phyloP scores from a whole-genome alignment of 2,113 vertebrate species.

The Menura novaehollandiae region DNA sequence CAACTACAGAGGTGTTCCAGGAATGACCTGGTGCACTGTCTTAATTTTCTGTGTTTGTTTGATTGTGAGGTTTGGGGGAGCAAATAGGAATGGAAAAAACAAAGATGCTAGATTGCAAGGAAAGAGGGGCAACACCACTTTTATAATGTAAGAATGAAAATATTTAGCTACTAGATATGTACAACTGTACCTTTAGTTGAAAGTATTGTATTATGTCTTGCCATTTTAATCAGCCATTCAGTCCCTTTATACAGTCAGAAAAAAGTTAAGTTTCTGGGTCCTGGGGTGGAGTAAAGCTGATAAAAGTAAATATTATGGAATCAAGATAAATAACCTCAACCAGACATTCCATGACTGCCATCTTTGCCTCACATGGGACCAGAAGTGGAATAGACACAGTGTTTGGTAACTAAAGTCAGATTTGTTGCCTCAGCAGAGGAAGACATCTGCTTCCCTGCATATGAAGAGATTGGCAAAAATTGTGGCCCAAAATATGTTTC shows the following conservation, averaged over 20 bases:
- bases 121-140: neutral
- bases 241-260: neutral
- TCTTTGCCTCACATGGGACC: neutral
- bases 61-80: neutral
- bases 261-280: neutral
- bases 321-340: neutral
- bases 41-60: neutral
- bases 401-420: neutral
- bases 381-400: neutral
- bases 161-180: neutral
- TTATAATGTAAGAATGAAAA: neutral
- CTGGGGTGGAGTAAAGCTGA: neutral
- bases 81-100: neutral
- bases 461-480: neutral
- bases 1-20: neutral
- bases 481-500: neutral
- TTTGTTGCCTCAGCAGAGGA: neutral
- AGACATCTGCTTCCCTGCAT: neutral
- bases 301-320: neutral
- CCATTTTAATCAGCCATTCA: neutral
- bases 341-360: fast-evolving
- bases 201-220: neutral
- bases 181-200: neutral
- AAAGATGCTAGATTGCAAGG: neutral
- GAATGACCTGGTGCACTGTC: neutral